A percentile compares a stretch with the other conserved stretches of the same genome.
These are phyloP conservation scores for Synergus gifuensis DNA, from an alignment of 2,888 invertebrate genomes.

Conservation along the genomic window DNA sequence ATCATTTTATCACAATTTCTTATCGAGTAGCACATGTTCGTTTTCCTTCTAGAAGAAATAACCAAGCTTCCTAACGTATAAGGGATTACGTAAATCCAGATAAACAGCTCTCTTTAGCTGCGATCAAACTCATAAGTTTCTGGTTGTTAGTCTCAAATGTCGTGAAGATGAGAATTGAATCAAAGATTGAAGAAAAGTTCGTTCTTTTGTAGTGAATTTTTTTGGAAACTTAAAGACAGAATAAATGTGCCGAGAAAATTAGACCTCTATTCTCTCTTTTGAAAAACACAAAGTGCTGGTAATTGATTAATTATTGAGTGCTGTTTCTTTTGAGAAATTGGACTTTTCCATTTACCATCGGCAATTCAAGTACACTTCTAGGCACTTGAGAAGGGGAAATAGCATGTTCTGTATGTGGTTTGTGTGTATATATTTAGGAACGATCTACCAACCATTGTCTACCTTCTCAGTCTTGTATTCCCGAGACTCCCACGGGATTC, in stretches of 20 bases:
- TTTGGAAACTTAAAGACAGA: no score
- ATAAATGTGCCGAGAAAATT: not conserved
- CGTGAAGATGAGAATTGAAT: no score
- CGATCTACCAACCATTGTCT: conserved; percentile 33
- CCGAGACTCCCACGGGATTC: conserved; percentile 37
- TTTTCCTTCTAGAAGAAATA: not conserved
- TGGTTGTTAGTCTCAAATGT: no score
- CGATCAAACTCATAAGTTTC: not conserved
- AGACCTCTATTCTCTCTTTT: not conserved
- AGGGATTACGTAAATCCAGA: conserved; percentile 1
- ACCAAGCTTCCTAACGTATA: no score
- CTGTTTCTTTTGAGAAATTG: conserved; percentile 6
- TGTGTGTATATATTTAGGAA: conserved; percentile 17
- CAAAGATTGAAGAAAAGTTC: no score
- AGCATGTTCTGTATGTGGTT: conserved; percentile 18
- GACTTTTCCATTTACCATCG: conserved; percentile 11
- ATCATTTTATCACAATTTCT: not conserved
- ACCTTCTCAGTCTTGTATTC: conserved; percentile 31
- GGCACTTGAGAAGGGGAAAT: conserved; percentile 26
- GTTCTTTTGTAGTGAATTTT: no score
- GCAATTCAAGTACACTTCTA: conserved; percentile 29
- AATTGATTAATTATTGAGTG: conserved; percentile 14
- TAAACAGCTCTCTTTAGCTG: not conserved
- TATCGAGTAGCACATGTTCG: not conserved
- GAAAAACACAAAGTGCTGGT: not conserved